Evolutionary conservation across 2,888 invertebrate species (phyloP).

Genomic region (Arenicola marina): DNA sequence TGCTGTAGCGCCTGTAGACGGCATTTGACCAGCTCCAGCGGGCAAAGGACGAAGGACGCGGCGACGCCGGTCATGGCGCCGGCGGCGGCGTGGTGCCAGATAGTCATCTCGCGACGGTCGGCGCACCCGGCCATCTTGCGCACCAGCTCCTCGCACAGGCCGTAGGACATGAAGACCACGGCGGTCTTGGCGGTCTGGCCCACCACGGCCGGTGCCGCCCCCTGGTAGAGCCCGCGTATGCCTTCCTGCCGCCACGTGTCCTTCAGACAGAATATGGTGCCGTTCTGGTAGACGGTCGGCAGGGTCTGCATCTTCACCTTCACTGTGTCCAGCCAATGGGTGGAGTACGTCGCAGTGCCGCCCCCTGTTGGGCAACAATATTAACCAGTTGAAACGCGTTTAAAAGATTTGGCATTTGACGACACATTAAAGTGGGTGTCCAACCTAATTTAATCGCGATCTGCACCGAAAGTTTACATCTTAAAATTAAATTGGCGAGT

Average conservation of each 20-base stretch:
- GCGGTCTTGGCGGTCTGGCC: slow-evolving; percentile 22
- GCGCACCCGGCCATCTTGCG: not conserved
- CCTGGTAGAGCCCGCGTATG: slow-evolving; percentile 28
- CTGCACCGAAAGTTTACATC: too few relatives aligned
- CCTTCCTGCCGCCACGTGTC: slow-evolving; percentile 26
- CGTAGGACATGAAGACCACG: slow-evolving; percentile 28
- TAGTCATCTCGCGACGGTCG: slow-evolving; percentile 11
- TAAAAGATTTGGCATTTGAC: too few relatives aligned
- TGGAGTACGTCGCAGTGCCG: slow-evolving; percentile 27
- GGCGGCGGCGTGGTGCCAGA: slow-evolving; percentile 24
- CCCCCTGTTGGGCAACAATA: slow-evolving; percentile 21
- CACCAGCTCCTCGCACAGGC: slow-evolving; percentile 27
- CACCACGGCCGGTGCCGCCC: slow-evolving; percentile 29
- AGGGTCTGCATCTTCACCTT: slow-evolving; percentile 34
- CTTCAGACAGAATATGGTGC: slow-evolving; percentile 13
- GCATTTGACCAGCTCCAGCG: slow-evolving; percentile 31
- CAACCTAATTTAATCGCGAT: too few relatives aligned
- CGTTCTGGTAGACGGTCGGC: slow-evolving; percentile 18
- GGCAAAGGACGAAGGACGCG: slow-evolving; percentile 29
- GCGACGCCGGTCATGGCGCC: slow-evolving; percentile 31
- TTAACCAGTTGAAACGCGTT: too few relatives aligned
- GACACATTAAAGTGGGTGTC: too few relatives aligned
- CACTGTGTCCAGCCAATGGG: slow-evolving; percentile 33
- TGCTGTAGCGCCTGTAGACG: slow-evolving; percentile 26
- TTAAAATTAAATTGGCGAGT: too few relatives aligned